These are phyloP conservation scores for Drosophila prolongata DNA, from an alignment of 2,888 invertebrate genomes.

Conservation along the genomic window DNA sequence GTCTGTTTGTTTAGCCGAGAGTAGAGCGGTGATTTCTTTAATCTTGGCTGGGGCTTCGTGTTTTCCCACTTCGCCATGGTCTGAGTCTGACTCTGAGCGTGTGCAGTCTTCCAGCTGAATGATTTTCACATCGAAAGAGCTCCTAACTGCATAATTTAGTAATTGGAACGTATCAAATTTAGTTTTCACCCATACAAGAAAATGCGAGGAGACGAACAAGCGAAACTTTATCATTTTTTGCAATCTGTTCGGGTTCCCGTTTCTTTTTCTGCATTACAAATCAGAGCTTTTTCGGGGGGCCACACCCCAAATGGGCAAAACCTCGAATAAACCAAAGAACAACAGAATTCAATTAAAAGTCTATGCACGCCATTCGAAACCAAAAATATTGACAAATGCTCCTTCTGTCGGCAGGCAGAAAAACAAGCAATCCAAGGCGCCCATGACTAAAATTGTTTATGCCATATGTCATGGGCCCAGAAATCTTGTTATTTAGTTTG, in stretches of 20 bases:
- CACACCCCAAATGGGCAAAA: slow-evolving; percentile 26
- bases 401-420: slow-evolving; percentile 8
- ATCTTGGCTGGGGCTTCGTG: slow-evolving; percentile 29
- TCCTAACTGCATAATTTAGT: slow-evolving; percentile 73
- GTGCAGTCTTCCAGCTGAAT: slow-evolving; percentile 82
- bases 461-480: slow-evolving; percentile 33
- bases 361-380: slow-evolving; percentile 57
- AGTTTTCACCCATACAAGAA: slow-evolving; percentile 44
- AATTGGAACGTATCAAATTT: slow-evolving; percentile 75
- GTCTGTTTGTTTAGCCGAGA: slow-evolving; percentile 33
- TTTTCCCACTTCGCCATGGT: slow-evolving; percentile 10
- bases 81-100: slow-evolving; percentile 35
- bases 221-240: slow-evolving; percentile 25
- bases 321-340: slow-evolving; percentile 23
- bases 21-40: slow-evolving; percentile 36
- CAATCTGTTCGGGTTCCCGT: slow-evolving; percentile 19
- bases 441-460: slow-evolving; percentile 32
- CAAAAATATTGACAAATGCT: slow-evolving; percentile 34
- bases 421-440: slow-evolving; percentile 14
- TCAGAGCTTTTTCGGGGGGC: not conserved
- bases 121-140: slow-evolving; percentile 66
- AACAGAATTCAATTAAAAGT: slow-evolving; percentile 74
- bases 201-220: not conserved
- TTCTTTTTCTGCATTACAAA: slow-evolving; percentile 21
- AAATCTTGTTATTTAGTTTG: slow-evolving; percentile 27